A percentile compares a stretch with the other conserved stretches of the same genome.
phyloP scores from a whole-genome alignment of 2,797 vertebrate genomes.

The Phoeniculus purpureus region DNA sequence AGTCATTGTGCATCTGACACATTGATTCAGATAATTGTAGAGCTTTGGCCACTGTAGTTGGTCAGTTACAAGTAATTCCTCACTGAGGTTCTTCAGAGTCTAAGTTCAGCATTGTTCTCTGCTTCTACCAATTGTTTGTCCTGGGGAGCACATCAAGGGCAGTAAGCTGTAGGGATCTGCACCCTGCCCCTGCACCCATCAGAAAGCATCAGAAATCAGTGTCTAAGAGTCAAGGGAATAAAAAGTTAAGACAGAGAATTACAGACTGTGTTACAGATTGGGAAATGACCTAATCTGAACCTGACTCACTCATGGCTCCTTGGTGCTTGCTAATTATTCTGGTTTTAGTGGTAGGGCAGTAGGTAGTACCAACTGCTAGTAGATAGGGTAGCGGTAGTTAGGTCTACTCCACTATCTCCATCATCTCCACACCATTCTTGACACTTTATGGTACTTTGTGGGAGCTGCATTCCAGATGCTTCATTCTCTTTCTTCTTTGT shows the following conservation, averaged over 20 bases:
- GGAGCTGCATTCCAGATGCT: background rate
- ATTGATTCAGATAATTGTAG: background rate
- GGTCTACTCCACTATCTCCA: background rate
- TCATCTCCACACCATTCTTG: background rate
- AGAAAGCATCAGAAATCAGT: background rate
- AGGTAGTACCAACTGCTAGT: too few relatives aligned
- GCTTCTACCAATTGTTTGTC: background rate
- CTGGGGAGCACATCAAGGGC: background rate
- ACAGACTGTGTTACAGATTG: background rate
- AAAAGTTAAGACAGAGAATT: background rate
- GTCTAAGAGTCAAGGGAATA: background rate
- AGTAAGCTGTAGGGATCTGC: background rate
- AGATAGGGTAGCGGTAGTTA: background rate
- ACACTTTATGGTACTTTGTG: background rate
- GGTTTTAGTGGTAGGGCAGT: background rate
- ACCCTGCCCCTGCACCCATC: too few relatives aligned
- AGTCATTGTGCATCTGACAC: background rate
- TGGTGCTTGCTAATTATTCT: background rate
- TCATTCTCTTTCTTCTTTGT: background rate
- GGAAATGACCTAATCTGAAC: background rate
- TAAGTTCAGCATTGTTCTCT: background rate
- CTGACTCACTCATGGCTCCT: background rate
- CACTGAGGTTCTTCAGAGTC: background rate
- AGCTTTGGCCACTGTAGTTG: background rate
- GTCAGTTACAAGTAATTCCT: background rate